Conservation (phyloP, 2,797 vertebrate species). For the Trematomus bernacchii region DNA sequence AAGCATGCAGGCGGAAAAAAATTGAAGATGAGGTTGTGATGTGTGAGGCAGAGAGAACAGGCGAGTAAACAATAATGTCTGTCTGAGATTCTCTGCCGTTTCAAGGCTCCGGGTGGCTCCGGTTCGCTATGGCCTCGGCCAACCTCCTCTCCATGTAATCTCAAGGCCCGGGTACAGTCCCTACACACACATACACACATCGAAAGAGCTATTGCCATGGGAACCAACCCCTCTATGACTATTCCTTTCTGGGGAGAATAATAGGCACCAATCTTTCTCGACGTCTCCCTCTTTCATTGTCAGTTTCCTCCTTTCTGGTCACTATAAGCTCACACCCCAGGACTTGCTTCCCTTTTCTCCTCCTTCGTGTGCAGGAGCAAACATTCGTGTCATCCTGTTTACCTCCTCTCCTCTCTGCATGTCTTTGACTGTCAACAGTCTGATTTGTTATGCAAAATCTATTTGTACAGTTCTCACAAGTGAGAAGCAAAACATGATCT, state of each 20-base stretch:
- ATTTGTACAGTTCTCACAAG: conserved; percentile 48
- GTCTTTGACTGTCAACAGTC: conserved; percentile 51
- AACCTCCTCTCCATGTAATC: conserved; percentile 61
- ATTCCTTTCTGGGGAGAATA: conserved; percentile 83
- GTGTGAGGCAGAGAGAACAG: conserved; percentile 28
- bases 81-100: conserved; percentile 46
- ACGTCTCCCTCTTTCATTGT: conserved; percentile 67
- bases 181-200: conserved; percentile 40
- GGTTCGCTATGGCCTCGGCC: conserved; percentile 42
- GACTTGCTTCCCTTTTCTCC: not conserved
- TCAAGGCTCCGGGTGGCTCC: conserved; percentile 61
- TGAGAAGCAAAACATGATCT: conserved; percentile 43
- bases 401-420: conserved; percentile 6
- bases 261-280: conserved; percentile 83
- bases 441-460: conserved; percentile 56
- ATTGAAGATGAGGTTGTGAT: conserved; percentile 23
- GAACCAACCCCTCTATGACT: conserved; percentile 85
- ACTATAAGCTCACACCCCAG: conserved; percentile 34
- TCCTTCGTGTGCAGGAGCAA: conserved; percentile 31
- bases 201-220: conserved; percentile 86
- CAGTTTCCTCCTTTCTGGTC: conserved; percentile 36
- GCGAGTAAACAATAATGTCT: conserved; percentile 51
- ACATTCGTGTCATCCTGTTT: conserved; percentile 27
- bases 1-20: not conserved
- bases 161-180: conserved; percentile 55